These are phyloP conservation scores for Enteromius viviparus DNA, from an alignment of 2,797 vertebrate genomes.

Conservation along the genomic window DNA sequence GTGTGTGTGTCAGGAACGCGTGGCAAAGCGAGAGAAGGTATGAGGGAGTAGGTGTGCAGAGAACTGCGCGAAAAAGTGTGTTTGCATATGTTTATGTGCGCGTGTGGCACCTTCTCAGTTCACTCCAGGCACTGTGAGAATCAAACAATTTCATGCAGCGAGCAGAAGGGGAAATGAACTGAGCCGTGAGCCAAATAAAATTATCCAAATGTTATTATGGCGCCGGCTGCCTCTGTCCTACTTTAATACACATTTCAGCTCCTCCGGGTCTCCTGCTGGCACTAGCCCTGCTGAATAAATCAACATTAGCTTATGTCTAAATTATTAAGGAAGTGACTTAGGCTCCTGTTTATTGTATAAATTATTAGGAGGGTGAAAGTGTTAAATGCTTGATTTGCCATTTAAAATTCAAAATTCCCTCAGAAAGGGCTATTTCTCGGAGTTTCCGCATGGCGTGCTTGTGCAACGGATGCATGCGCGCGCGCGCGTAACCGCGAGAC, in stretches of 20 bases:
- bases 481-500: background rate
- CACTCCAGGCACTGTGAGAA: constrained; percentile 97
- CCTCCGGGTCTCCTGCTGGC: constrained; percentile 89
- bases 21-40: background rate
- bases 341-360: constrained; percentile 99
- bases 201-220: constrained; percentile 99
- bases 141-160: constrained; percentile 99
- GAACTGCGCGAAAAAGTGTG: constrained; percentile 34
- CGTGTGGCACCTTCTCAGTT: constrained; percentile 64
- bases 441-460: constrained; percentile 12
- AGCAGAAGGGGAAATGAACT: constrained; percentile 99
- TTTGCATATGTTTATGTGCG: constrained; percentile 48
- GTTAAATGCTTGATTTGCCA: constrained; percentile 58
- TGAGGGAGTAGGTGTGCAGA: constrained; percentile 1
- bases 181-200: constrained; percentile 99
- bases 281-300: constrained; percentile 99
- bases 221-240: constrained; percentile 99
- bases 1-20: background rate
- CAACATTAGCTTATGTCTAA: constrained; percentile 99
- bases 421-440: constrained; percentile 45
- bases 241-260: constrained; percentile 98
- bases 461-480: background rate
- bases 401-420: constrained; percentile 50
- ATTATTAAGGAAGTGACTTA: constrained; percentile 99
- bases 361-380: constrained; percentile 81